A percentile compares a stretch with the other conserved stretches of the same genome.
phyloP scores from a whole-genome alignment of 2,797 vertebrate genomes.

The Bufotes viridis region DNA sequence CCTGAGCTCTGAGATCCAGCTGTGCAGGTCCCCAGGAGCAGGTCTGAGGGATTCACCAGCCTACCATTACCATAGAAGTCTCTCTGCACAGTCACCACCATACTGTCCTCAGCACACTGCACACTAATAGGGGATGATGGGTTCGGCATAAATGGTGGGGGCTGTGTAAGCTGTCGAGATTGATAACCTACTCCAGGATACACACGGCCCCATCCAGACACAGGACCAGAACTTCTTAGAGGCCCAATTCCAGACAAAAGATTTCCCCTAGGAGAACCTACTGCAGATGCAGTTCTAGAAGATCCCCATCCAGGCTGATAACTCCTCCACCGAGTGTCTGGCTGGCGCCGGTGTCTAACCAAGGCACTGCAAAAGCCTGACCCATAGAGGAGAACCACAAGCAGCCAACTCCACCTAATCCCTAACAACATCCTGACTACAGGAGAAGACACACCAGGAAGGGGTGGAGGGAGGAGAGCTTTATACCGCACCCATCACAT shows the following conservation, averaged over 20 bases:
- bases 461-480: background rate
- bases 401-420: background rate
- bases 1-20: background rate
- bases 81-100: constrained; percentile 20
- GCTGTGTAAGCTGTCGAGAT: background rate
- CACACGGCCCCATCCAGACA: background rate
- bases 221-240: background rate
- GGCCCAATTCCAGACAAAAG: background rate
- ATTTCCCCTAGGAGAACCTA: background rate
- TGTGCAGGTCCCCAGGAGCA: constrained; percentile 37
- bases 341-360: background rate
- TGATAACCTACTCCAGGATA: background rate
- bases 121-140: constrained; percentile 3
- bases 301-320: too few species aligned
- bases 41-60: constrained; percentile 36
- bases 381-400: background rate
- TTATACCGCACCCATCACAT: constrained; percentile 25
- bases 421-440: constrained; percentile 22
- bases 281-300: background rate
- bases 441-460: background rate
- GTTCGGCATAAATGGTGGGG: background rate
- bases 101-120: constrained; percentile 12
- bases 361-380: background rate
- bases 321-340: background rate
- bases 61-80: constrained; percentile 51